Evolutionary conservation across 2,888 invertebrate species (phyloP), one percentile per base, ranked within the genome.

Genomic region (Tipula confusa): DNA sequence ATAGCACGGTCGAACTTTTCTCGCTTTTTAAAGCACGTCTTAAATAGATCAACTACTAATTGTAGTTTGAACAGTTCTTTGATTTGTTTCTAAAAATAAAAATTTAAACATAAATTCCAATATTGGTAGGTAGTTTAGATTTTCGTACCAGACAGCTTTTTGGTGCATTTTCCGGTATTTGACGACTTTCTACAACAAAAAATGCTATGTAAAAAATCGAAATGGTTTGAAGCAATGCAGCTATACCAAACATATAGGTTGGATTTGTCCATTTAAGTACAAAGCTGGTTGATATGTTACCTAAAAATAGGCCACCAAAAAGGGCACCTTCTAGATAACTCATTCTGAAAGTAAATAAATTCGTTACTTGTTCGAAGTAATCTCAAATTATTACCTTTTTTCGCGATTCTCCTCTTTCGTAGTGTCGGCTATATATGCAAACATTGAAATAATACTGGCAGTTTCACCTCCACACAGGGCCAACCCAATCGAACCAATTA

Each of bases 301-400:
- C 95, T 24, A 91, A 84, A 84, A 94, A 90, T 85, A 92, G 89
- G n/a, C 95, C 95, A 0, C 91, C 86, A 82, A 92, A 91, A 29
- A 93, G 88, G 0, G 91, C 88, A 0, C 64, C 64, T 64, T 24
- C 64, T 6, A 64, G 24, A 2, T 64, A 64, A 24, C 64, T 9
- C 92, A 94, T 92, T 88, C 94, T 93, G 87, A 64, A 90, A 85
- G 85, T 85, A 85, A 6, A 43, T 9, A 36, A 36, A n/a, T n/a
- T n/a, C n/a, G n/a, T n/a, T n/a, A n/a, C n/a, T n/a, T n/a, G n/a
- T n/a, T n/a, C n/a, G n/a, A n/a, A n/a, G n/a, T n/a, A n/a, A n/a
- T n/a, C n/a, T n/a, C n/a, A n/a, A n/a, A n/a, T n/a, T n/a, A n/a
- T 64, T 9, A 64, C 64, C 64, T 64, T 64, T 24, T 64, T 24